These are phyloP conservation scores for Plectrocnemia conspersa DNA, from an alignment of 1,140 invertebrate species.

Conservation along the genomic window DNA sequence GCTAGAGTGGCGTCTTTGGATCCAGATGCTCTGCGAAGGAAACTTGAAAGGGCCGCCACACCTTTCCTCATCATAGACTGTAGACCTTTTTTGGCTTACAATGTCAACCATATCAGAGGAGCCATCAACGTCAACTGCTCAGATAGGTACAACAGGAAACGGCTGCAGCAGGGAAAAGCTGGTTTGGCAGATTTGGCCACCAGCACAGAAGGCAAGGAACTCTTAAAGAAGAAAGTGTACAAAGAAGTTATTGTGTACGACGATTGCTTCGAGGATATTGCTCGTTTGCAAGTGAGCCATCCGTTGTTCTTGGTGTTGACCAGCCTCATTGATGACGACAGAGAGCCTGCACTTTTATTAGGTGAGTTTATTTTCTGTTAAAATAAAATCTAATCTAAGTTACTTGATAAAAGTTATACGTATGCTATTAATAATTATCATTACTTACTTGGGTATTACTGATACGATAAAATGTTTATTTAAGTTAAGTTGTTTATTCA, in stretches of 20 bases:
- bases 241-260: conserved; percentile 68
- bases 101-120: conserved; percentile 65
- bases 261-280: conserved; percentile 59
- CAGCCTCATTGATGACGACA: conserved; percentile 65
- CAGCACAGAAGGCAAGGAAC: conserved; percentile 59
- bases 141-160: conserved; percentile 65
- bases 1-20: conserved; percentile 41
- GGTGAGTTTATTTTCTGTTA: conserved; percentile 64
- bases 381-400: too few species aligned
- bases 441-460: too few species aligned
- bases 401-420: too few species aligned
- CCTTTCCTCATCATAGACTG: conserved; percentile 63
- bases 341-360: conserved; percentile 63
- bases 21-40: conserved; percentile 40
- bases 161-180: conserved; percentile 65
- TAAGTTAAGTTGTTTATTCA: too few species aligned
- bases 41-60: conserved; percentile 38
- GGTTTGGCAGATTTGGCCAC: conserved; percentile 63
- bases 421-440: too few species aligned
- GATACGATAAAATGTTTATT: too few species aligned
- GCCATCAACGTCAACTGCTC: conserved; percentile 73
- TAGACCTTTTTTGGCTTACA: conserved; percentile 68
- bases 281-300: conserved; percentile 54
- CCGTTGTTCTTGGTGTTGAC: conserved; percentile 64
- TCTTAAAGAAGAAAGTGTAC: conserved; percentile 53